Evolutionary conservation across 2,888 invertebrate species (phyloP).

Genomic region (Nasonovia ribisnigri): DNA sequence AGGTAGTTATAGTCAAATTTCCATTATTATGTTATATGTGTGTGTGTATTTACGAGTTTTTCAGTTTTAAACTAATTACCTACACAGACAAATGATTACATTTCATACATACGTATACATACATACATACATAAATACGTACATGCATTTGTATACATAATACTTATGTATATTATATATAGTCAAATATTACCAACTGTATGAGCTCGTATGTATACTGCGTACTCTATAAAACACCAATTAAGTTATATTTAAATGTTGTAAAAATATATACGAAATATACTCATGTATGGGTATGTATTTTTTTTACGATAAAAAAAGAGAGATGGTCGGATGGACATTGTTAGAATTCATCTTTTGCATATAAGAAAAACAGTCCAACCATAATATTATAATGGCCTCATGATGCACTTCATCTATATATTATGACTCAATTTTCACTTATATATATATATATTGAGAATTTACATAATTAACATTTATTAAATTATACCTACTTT

Average conservation of each 20-base stretch:
- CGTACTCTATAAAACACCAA: neutral
- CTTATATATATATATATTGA: neutral
- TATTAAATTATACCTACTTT: neutral
- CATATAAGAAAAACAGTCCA: neutral
- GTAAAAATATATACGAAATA: neutral
- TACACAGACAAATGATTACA: neutral
- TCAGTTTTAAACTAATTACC: neutral
- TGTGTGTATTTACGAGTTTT: neutral
- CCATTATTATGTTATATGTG: neutral
- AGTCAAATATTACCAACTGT: neutral
- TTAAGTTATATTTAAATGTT: neutral
- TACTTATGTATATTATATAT: neutral
- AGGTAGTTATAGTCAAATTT: conserved; percentile 7
- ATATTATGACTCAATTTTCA: neutral
- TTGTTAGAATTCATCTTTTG: neutral
- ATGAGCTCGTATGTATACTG: neutral
- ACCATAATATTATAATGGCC: neutral
- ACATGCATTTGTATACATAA: neutral
- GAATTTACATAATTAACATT: neutral
- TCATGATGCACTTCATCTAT: neutral
- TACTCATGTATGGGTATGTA: neutral
- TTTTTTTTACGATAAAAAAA: neutral
- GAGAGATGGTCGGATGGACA: neutral
- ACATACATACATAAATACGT: neutral
- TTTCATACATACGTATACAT: neutral